phyloP scores from a whole-genome alignment of 2,113 vertebrate genomes.

The Coregonus clupeaformis region DNA sequence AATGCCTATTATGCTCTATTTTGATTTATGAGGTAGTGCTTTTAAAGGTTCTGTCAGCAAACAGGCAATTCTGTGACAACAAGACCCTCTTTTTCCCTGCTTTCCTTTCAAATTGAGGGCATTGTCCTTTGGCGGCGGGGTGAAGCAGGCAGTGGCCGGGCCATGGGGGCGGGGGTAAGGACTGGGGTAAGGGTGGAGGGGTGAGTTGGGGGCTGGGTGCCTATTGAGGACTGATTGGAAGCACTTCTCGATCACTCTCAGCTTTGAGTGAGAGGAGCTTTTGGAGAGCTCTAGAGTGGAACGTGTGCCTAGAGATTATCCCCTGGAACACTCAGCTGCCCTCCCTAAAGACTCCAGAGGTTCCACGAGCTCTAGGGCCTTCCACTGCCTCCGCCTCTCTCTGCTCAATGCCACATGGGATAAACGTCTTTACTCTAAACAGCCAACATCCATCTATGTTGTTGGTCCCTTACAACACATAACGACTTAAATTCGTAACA shows the following conservation, averaged over 20 bases:
- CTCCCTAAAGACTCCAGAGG: background rate
- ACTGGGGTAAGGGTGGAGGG: conserved; percentile 16
- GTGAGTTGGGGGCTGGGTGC: conserved; percentile 34
- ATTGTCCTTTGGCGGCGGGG: conserved; percentile 65
- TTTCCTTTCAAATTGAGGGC: conserved; percentile 69
- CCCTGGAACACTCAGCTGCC: conserved; percentile 25
- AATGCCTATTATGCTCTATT: conserved; percentile 76
- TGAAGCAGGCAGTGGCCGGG: conserved; percentile 61
- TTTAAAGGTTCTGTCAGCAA: conserved; percentile 72
- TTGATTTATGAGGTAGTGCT: conserved; percentile 82
- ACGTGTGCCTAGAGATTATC: conserved; percentile 53
- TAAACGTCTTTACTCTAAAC: background rate
- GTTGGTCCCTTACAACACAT: background rate
- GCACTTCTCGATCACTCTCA: conserved; percentile 50
- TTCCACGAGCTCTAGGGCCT: background rate
- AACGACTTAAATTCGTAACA: too few relatives aligned
- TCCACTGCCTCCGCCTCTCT: background rate
- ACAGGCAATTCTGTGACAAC: conserved; percentile 72
- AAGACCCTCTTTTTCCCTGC: conserved; percentile 60
- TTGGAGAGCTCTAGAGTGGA: conserved; percentile 66
- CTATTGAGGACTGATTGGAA: conserved; percentile 44
- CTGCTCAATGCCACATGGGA: background rate
- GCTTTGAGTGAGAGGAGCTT: conserved; percentile 48
- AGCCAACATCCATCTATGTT: background rate
- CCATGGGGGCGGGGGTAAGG: conserved; percentile 48